Conservation (phyloP, 2,113 vertebrate genomes). For the Microcebus murinus region DNA sequence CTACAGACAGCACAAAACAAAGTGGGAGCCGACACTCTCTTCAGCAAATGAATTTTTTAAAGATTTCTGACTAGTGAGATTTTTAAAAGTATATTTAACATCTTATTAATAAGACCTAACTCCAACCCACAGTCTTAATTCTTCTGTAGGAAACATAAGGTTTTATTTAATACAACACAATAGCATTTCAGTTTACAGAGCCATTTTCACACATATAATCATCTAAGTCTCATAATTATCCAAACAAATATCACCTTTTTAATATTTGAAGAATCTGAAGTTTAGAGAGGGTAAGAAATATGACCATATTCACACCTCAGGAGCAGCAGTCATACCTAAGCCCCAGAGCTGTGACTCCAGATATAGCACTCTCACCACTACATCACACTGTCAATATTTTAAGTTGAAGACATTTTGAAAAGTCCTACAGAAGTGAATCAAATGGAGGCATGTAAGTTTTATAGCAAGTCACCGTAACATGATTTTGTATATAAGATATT, state of each 20-base stretch:
- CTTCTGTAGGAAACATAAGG: background rate
- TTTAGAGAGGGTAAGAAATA: background rate
- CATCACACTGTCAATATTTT: background rate
- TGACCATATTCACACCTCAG: too few species aligned
- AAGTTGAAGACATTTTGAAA: conserved; percentile 4
- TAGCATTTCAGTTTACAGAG: background rate
- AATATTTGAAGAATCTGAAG: background rate
- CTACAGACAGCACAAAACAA: background rate
- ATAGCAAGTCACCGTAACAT: background rate
- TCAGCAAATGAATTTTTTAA: conserved; percentile 1
- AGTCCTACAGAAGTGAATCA: background rate
- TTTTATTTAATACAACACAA: background rate
- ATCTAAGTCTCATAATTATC: background rate
- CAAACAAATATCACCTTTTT: background rate
- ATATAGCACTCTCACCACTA: background rate
- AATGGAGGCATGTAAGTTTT: background rate
- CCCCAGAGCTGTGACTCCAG: background rate
- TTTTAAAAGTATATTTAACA: background rate
- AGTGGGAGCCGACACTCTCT: background rate
- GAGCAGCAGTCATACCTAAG: background rate
- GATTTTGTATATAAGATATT: background rate
- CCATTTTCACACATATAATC: background rate
- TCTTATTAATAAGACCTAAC: background rate
- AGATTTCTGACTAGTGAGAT: background rate
- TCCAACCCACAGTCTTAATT: background rate